Conservation (phyloP, 2,888 invertebrate species). For the Aspidapion aeneum region DNA sequence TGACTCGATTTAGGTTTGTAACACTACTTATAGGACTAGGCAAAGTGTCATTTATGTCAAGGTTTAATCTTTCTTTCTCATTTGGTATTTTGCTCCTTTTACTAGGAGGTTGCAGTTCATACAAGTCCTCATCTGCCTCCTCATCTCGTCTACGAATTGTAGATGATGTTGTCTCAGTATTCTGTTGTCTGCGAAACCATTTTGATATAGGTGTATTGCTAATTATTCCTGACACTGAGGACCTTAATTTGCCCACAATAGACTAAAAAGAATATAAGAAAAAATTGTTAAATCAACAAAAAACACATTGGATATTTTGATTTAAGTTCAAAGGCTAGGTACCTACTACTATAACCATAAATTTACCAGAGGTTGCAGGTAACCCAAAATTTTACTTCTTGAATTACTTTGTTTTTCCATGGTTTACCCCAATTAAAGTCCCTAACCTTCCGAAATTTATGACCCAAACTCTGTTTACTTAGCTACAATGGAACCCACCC, state of each 20-base stretch:
- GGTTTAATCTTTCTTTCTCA: conserved; percentile 18
- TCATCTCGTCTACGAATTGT: conserved; percentile 46
- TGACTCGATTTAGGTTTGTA: conserved; percentile 16
- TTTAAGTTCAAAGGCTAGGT: no score
- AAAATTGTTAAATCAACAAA: conserved; percentile 14
- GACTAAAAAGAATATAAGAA: conserved; percentile 51
- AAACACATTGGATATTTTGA: neutral
- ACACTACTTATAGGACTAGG: conserved; percentile 20
- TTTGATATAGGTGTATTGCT: conserved; percentile 55
- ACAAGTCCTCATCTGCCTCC: conserved; percentile 39
- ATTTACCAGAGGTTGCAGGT: no score
- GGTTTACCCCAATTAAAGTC: no score
- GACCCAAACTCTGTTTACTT: no score
- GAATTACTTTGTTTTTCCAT: no score
- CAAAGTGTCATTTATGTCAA: conserved; percentile 18
- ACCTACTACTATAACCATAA: no score
- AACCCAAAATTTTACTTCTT: no score
- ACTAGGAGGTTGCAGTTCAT: conserved; percentile 47
- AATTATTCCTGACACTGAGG: conserved; percentile 59
- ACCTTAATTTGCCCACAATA: conserved; percentile 65
- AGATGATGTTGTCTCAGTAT: conserved; percentile 32
- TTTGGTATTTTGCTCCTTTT: conserved; percentile 44
- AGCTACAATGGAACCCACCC: no score
- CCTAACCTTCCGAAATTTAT: no score
- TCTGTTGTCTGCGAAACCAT: conserved; percentile 50